Evolutionary conservation across 1,140 invertebrate species (phyloP).

Genomic region (Drosophila nikananu): DNA sequence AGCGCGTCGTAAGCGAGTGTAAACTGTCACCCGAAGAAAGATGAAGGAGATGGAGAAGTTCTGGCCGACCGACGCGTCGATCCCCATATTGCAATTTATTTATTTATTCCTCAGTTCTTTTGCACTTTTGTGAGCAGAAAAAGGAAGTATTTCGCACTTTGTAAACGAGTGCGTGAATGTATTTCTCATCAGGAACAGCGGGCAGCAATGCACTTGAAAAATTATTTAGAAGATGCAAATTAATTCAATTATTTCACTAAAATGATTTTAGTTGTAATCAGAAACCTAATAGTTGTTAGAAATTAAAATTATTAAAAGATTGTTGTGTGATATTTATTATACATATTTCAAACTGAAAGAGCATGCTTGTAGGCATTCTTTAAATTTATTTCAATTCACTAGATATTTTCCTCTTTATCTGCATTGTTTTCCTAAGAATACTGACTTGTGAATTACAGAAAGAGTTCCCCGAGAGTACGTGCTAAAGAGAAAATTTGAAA

Average conservation of each 20-base stretch:
- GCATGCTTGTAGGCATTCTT: not conserved
- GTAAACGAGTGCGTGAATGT: conserved; percentile 30
- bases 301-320: not conserved
- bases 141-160: conserved; percentile 52
- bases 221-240: not conserved
- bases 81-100: conserved; percentile 45
- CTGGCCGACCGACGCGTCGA: conserved; percentile 23
- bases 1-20: conserved; percentile 33
- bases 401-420: not conserved
- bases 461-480: not conserved
- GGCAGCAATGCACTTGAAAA: conserved; percentile 28
- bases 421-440: not conserved
- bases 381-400: not conserved
- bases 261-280: not conserved
- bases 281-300: not conserved
- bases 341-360: too few species aligned
- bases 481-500: not conserved
- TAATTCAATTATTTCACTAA: too few species aligned
- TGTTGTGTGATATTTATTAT: not conserved
- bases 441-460: not conserved
- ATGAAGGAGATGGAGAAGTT: conserved; percentile 3
- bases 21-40: conserved; percentile 43
- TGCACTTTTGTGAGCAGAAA: conserved; percentile 27
- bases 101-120: conserved; percentile 35
- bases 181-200: conserved; percentile 35